These are phyloP conservation scores for Carcharodon carcharias DNA, from an alignment of 2,797 vertebrate species.

Conservation along the genomic window DNA sequence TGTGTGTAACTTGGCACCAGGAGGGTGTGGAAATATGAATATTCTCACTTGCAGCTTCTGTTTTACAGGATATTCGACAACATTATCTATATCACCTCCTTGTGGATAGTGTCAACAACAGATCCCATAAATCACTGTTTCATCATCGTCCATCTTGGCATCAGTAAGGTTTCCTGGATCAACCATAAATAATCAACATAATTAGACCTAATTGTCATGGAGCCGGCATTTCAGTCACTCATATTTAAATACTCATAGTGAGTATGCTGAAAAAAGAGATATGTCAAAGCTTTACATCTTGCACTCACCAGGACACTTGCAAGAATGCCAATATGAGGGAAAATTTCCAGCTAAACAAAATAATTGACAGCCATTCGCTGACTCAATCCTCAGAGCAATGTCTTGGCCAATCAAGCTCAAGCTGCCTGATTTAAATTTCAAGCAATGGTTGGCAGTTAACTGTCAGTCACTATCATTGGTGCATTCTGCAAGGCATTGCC, in stretches of 20 bases:
- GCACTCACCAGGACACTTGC: too few species aligned
- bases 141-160: not conserved
- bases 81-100: not conserved
- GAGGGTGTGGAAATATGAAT: not conserved
- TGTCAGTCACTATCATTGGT: too few species aligned
- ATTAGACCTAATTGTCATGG: not conserved
- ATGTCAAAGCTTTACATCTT: too few species aligned
- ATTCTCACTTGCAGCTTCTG: not conserved
- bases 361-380: too few species aligned
- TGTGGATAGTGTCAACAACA: not conserved
- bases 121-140: not conserved
- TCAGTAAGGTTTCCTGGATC: not conserved
- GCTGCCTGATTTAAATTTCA: too few species aligned
- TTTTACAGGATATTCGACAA: not conserved
- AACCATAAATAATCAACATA: not conserved
- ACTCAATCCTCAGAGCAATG: too few species aligned
- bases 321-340: too few species aligned
- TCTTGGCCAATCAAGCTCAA: too few species aligned
- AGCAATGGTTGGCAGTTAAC: too few species aligned
- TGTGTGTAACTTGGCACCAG: not conserved
- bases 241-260: not conserved
- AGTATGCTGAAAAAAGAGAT: too few species aligned
- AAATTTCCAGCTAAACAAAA: too few species aligned
- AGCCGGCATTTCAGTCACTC: not conserved
- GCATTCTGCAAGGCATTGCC: too few species aligned